These are phyloP conservation scores for Cecropterus lyciades DNA, from an alignment of 1,140 invertebrate species.

Conservation along the genomic window DNA sequence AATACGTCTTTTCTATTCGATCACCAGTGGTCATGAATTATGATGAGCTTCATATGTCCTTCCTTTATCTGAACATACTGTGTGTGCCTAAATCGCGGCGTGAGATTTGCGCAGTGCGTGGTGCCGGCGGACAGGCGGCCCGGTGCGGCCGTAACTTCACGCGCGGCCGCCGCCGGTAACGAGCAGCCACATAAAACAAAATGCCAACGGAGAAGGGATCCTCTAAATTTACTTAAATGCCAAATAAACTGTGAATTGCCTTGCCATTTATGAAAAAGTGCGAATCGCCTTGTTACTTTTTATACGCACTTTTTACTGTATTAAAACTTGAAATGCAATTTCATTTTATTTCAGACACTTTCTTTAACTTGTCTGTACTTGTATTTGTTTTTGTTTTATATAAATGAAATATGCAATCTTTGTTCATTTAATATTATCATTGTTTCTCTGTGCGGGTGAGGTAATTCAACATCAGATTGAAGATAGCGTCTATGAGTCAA, in stretches of 20 bases:
- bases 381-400: too few species aligned
- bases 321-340: conserved; percentile 4
- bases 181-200: conserved; percentile 81
- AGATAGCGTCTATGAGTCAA: too few species aligned
- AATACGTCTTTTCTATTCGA: too few species aligned
- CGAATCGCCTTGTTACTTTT: conserved; percentile 49
- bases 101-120: conserved; percentile 26
- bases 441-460: too few species aligned
- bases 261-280: conserved; percentile 66
- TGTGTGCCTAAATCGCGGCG: not conserved
- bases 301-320: conserved; percentile 25
- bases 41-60: too few species aligned
- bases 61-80: too few species aligned
- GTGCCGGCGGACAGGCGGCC: conserved; percentile 51
- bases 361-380: not conserved
- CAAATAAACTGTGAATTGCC: conserved; percentile 73
- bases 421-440: too few species aligned
- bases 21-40: too few species aligned
- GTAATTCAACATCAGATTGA: too few species aligned
- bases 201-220: conserved; percentile 75
- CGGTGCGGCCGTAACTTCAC: conserved; percentile 78
- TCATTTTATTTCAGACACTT: not conserved
- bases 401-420: too few species aligned
- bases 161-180: conserved; percentile 76
- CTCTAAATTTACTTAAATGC: conserved; percentile 76